phyloP scores from a whole-genome alignment of 2,797 vertebrate species.

The Lepus oiostolus region DNA sequence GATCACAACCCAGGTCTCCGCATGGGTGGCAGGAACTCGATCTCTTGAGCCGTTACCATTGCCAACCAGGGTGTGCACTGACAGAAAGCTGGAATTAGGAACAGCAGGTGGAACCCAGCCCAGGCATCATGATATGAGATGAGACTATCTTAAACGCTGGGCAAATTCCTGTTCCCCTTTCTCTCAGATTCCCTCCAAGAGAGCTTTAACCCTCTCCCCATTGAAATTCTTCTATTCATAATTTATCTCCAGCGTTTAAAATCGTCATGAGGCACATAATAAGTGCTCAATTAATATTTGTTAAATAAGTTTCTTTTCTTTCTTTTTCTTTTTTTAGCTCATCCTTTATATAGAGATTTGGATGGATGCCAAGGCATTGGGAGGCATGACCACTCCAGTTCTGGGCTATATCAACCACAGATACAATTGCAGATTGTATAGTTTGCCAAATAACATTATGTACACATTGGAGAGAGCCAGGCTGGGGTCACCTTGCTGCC shows the following conservation, averaged over 20 bases:
- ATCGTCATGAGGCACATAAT: too few relatives aligned
- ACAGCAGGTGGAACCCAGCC: too few relatives aligned
- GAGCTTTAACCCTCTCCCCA: neutral
- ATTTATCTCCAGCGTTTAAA: neutral
- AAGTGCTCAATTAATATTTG: neutral
- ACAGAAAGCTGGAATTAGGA: too few relatives aligned
- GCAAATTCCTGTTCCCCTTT: neutral
- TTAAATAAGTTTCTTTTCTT: neutral
- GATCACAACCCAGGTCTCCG: too few relatives aligned
- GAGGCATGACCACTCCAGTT: neutral
- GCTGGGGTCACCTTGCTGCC: neutral
- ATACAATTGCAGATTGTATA: neutral
- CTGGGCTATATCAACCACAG: neutral
- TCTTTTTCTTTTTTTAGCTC: neutral
- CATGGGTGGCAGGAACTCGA: too few relatives aligned
- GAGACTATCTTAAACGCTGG: too few relatives aligned
- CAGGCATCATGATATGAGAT: too few relatives aligned
- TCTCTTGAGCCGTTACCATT: too few relatives aligned
- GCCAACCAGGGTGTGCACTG: too few relatives aligned
- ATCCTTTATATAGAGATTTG: neutral
- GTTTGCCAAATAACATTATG: neutral
- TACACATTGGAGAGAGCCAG: neutral
- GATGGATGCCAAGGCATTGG: constrained; percentile 20
- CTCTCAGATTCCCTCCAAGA: neutral
- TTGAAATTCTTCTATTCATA: neutral